Base-by-base conservation (phyloP, 1,140 invertebrate genomes). In the Drosophila micromelanica region DNA sequence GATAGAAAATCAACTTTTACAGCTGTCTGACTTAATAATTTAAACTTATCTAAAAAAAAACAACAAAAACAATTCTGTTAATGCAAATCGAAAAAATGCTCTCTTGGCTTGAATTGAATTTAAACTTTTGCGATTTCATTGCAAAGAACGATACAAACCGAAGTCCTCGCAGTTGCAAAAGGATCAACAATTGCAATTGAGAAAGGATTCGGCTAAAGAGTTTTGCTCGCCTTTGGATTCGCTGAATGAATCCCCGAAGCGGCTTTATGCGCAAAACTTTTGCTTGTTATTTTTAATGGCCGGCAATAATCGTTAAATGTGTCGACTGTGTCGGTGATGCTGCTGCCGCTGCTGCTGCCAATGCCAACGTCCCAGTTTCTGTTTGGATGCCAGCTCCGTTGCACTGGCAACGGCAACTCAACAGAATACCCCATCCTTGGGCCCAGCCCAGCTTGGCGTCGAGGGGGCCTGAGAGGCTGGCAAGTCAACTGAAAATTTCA, bases 401-500 rank as follows among this genome's bases (percentile, higher is more conserved):
- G 80, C 81, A 86, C 65, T 75, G 60, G 49, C 54, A 52, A 9
- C 35, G 46, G 79, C 79, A 82, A 73, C 78, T 85, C 77, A 77
- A 76, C 64, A 85, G 77, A 74, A 68, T 72, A 20, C 38, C 74
- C 78, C 62, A 57, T 51, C 38, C 51, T 60, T 20, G 15, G 52
- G 27, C 32, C 42, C 46, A n/a, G 37, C 17, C 43, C 13, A 30
- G 40, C 8, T 8, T 30, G 13, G 27, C 46, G 49, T 35, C 27
- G 17, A 32, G 49, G 45, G 42, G 54, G 51, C 52, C 35, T 32
- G 62, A 32, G 9, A 54, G 78, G 74, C 71, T 78, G 82, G 71
- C 84, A 89, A 89, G 73, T 87, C 76, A 90, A 90, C 84, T 89
- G 80, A 89, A 89, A 89, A 89, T 89, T 90, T 90, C 85, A 89